Conservation (phyloP, 2,888 invertebrate genomes). For the Chrysolina americana region DNA sequence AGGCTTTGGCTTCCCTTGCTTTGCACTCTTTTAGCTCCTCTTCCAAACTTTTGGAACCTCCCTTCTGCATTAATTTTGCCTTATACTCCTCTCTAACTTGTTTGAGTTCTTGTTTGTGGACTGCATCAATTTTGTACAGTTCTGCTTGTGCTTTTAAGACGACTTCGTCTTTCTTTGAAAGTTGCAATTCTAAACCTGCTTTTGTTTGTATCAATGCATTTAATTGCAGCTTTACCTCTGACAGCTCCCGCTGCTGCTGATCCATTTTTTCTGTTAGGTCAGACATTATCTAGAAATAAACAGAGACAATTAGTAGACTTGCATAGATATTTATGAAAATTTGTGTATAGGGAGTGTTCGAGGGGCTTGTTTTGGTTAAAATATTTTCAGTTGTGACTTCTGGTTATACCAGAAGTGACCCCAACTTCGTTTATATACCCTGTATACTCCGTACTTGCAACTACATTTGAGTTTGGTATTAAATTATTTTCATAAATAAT, state of each 20-base stretch:
- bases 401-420: too few species aligned
- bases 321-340: too few species aligned
- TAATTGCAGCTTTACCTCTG: conserved; percentile 60
- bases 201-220: conserved; percentile 63
- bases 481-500: too few species aligned
- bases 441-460: too few species aligned
- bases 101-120: conserved; percentile 58
- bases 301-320: too few species aligned
- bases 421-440: too few species aligned
- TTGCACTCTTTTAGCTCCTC: conserved; percentile 58
- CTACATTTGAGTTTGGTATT: too few species aligned
- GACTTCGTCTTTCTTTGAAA: conserved; percentile 64
- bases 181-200: conserved; percentile 62
- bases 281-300: conserved; percentile 53
- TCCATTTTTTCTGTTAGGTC: conserved; percentile 56
- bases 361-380: too few species aligned
- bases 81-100: conserved; percentile 65
- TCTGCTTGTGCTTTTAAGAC: conserved; percentile 64
- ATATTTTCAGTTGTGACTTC: too few species aligned
- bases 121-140: conserved; percentile 58
- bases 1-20: conserved; percentile 52
- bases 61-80: conserved; percentile 67
- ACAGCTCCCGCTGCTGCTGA: conserved; percentile 57
- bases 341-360: too few species aligned
- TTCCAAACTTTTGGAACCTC: conserved; percentile 62